These are phyloP conservation scores for Choloepus didactylus DNA, from an alignment of 2,797 vertebrate species.

Conservation along the genomic window DNA sequence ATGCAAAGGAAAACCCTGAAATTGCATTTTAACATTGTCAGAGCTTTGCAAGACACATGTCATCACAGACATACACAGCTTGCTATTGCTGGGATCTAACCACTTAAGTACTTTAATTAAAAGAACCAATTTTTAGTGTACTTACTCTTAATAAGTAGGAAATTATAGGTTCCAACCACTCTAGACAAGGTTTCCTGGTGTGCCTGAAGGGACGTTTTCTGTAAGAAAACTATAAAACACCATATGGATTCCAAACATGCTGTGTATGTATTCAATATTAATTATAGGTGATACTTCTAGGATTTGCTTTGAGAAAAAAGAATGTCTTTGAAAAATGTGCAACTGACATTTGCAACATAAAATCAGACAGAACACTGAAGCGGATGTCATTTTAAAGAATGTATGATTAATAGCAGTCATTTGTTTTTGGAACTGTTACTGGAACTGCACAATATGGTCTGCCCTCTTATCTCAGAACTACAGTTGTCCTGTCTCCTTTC, in stretches of 20 bases:
- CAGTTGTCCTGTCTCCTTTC: not conserved
- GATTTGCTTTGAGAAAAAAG: slow-evolving; percentile 3
- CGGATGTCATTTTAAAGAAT: slow-evolving; percentile 1
- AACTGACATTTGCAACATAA: slow-evolving; percentile 9
- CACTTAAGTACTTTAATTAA: slow-evolving; percentile 40
- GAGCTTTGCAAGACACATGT: slow-evolving; percentile 16
- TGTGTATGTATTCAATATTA: not conserved
- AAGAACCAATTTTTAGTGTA: slow-evolving; percentile 41
- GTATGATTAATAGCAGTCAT: slow-evolving; percentile 24
- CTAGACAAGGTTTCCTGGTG: slow-evolving; percentile 1
- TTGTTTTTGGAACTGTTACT: slow-evolving; percentile 35
- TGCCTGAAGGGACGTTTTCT: slow-evolving; percentile 38
- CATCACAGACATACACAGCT: not conserved
- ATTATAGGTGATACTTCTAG: not conserved
- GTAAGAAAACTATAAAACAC: slow-evolving; percentile 28
- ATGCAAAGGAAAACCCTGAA: slow-evolving; percentile 50
- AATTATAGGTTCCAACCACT: slow-evolving; percentile 24
- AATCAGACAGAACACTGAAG: not conserved
- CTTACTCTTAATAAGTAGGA: slow-evolving; percentile 52
- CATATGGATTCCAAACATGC: slow-evolving; percentile 31
- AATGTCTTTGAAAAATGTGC: not conserved
- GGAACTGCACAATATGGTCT: slow-evolving; percentile 20
- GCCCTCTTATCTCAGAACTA: slow-evolving; percentile 14
- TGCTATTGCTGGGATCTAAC: slow-evolving; percentile 55
- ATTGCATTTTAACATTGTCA: slow-evolving; percentile 48